Base-by-base conservation (phyloP, 2,888 invertebrate genomes). In the Scaptodrosophila latifasciaeformis region DNA sequence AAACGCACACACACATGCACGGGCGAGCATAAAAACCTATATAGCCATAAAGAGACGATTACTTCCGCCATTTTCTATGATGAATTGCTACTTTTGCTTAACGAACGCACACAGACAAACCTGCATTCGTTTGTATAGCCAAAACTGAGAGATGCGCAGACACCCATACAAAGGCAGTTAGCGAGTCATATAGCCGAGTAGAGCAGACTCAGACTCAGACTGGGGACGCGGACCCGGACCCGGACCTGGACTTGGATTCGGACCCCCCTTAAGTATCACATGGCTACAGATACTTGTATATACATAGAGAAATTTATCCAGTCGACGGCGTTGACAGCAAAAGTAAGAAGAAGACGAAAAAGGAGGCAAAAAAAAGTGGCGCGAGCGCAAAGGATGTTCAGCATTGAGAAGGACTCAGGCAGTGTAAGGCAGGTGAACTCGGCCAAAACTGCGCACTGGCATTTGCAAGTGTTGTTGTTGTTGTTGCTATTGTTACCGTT, bases 21-120 rank as follows among this genome's bases (percentile, higher is more conserved):
- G 51, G 64, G 62, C 60, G 62, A 62, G 69, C 77, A 74, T 66
- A 79, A 74, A n/a, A n/a, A n/a, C n/a, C n/a, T n/a, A n/a, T n/a
- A 24, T 3, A 7, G 24, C 24, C 7, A 24, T 24, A 21, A 45
- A 63, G 59, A 59, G 58, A 62, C 70, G 74, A 76, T 80, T 68
- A 72, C 80, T 75, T 72, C 80, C 84, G 84, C 84, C 84, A 83
- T 83, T 83, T 83, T 84, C 84, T 82, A 82, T 83, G 84, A 83
- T 84, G 84, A 83, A 83, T 83, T 84, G 82, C 82, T 77, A 68
- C 80, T 74, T 76, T 74, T 67, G 64, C 63, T 72, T 64, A 77
- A 51, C 59, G 55, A 55, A 65, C 62, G 53, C 45, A 53, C 49
- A 61, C 55, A 30, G 29, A 39, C 35, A 45, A 43, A 49, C n/a